Percentiles rank a stretch among this genome's conserved stretches.
These are phyloP conservation scores for Toxotes chatareus DNA, from an alignment of 2,113 vertebrate species.

Conservation along the genomic window DNA sequence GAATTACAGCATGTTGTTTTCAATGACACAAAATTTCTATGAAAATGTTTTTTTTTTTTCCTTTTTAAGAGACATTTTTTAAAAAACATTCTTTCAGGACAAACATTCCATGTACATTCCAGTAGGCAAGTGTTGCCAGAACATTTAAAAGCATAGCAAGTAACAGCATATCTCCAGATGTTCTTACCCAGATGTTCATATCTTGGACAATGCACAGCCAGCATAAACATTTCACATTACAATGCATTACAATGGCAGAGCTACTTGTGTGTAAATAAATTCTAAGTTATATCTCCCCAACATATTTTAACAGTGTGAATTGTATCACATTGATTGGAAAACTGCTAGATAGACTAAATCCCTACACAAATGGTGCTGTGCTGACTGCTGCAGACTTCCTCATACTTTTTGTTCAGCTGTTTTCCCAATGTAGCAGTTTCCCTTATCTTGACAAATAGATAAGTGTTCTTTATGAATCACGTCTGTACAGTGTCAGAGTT, in stretches of 20 bases:
- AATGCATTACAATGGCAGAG: conserved; percentile 19
- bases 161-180: neutral
- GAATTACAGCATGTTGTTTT: too few species aligned
- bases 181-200: conserved; percentile 1
- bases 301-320: conserved; percentile 33
- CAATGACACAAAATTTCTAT: too few species aligned
- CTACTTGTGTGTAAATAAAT: conserved; percentile 39
- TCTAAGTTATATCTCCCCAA: conserved; percentile 37
- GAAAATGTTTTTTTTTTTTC: too few species aligned
- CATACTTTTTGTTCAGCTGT: conserved; percentile 4
- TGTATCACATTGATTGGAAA: conserved; percentile 53
- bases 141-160: neutral
- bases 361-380: conserved; percentile 15
- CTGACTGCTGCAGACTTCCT: conserved; percentile 21
- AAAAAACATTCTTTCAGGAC: neutral
- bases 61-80: conserved; percentile 1
- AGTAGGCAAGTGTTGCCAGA: neutral
- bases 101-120: conserved; percentile 10
- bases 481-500: neutral
- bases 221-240: conserved; percentile 33
- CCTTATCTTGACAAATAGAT: neutral
- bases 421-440: neutral
- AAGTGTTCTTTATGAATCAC: neutral
- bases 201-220: conserved; percentile 19
- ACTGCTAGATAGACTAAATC: conserved; percentile 28